Conservation (phyloP, 2,797 vertebrate genomes). For the Tokudaia muenninki region DNA sequence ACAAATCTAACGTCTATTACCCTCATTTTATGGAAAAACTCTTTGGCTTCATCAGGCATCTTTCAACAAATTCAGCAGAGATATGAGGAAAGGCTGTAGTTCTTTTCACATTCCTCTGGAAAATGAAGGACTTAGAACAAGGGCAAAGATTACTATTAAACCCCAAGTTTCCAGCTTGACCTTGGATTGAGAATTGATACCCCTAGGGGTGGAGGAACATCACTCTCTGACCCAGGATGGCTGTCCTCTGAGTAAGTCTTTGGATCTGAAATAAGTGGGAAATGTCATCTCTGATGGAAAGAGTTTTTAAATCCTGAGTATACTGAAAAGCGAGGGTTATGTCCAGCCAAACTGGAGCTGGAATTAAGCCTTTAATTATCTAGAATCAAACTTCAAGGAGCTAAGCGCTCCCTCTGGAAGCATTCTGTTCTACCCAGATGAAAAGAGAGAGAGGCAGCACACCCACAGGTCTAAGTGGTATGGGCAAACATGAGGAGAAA, state of each 20-base stretch:
- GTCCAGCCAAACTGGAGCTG: constrained; percentile 9
- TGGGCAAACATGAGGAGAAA: constrained; percentile 37
- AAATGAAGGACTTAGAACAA: constrained; percentile 1
- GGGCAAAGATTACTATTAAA: background rate
- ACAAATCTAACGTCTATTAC: background rate
- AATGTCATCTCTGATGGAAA: constrained; percentile 69
- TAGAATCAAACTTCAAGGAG: constrained; percentile 67
- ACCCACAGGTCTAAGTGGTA: background rate
- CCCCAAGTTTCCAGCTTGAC: constrained; percentile 39
- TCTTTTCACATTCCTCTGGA: constrained; percentile 18
- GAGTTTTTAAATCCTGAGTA: constrained; percentile 60
- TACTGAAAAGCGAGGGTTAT: constrained; percentile 40
- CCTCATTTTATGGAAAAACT: constrained; percentile 41
- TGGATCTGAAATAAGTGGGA: constrained; percentile 64
- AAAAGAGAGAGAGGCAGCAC: constrained; percentile 11
- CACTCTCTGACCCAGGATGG: constrained; percentile 32
- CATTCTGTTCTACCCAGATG: constrained; percentile 42
- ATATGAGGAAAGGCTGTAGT: background rate
- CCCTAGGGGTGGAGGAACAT: background rate
- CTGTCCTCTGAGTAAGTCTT: constrained; percentile 49
- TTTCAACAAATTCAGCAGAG: constrained; percentile 23
- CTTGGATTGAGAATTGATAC: constrained; percentile 49
- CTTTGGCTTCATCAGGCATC: background rate
- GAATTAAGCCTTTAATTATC: constrained; percentile 74
- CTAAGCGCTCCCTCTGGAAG: constrained; percentile 19